Conservation (phyloP, 1,140 invertebrate species). For the Thaumatotibia leucotreta region DNA sequence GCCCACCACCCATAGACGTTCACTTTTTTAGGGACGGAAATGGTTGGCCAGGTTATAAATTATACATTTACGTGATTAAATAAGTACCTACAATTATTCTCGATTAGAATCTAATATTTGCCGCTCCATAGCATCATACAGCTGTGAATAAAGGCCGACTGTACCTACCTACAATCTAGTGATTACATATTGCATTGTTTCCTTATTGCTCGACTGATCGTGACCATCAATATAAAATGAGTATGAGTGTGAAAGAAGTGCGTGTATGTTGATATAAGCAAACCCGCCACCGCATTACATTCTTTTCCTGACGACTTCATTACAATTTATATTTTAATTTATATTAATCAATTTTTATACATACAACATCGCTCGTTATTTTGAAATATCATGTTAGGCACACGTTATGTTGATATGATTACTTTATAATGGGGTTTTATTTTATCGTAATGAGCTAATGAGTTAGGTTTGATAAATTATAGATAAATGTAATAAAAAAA, state of each 20-base stretch:
- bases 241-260: conserved; percentile 50
- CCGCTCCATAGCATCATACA: conserved; percentile 2
- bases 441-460: not conserved
- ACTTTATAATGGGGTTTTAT: not conserved
- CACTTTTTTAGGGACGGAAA: too few relatives aligned
- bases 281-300: conserved; percentile 54
- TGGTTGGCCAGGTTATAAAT: too few relatives aligned
- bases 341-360: not conserved
- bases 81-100: not conserved
- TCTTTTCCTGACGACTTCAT: not conserved
- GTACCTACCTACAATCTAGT: conserved; percentile 24
- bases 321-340: not conserved
- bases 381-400: not conserved
- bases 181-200: conserved; percentile 37
- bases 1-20: too few relatives aligned
- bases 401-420: not conserved
- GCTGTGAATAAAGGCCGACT: conserved; percentile 19
- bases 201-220: conserved; percentile 63
- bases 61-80: too few relatives aligned
- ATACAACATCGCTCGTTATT: not conserved
- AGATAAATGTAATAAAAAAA: not conserved
- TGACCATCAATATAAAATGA: conserved; percentile 54
- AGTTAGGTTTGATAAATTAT: not conserved
- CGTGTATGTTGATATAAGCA: conserved; percentile 45
- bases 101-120: conserved; percentile 10